A percentile compares a stretch with the other conserved stretches of the same genome.
phyloP scores from a whole-genome alignment of 2,797 vertebrate species.

The Rhinatrema bivittatum region DNA sequence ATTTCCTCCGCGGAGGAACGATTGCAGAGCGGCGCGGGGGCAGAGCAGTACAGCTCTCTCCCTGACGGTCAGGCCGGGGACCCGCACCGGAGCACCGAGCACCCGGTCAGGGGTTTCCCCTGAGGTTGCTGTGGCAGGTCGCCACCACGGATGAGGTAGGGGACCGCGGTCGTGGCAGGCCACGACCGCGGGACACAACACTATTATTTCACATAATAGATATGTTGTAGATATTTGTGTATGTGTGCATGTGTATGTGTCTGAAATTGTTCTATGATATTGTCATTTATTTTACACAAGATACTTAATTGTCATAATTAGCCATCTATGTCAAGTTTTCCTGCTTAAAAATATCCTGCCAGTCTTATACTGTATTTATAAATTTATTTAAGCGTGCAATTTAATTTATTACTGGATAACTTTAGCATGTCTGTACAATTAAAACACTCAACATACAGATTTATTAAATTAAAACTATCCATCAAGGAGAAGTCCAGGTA shows the following conservation, averaged over 20 bases:
- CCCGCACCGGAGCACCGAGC: no score
- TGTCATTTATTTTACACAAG: conserved; percentile 59
- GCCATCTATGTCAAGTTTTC: conserved; percentile 47
- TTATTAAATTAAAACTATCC: conserved; percentile 81
- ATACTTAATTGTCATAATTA: conserved; percentile 71
- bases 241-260: no score
- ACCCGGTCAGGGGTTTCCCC: no score
- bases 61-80: no score
- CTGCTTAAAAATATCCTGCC: conserved; percentile 60
- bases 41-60: no score
- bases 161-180: no score
- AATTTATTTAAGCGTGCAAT: conserved; percentile 67
- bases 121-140: no score
- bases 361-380: conserved; percentile 66
- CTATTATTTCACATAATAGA: conserved; percentile 44
- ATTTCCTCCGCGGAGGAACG: no score
- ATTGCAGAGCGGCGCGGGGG: no score
- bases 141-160: no score
- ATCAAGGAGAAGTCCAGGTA: conserved; percentile 72
- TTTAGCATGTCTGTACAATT: conserved; percentile 70
- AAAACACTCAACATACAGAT: conserved; percentile 74
- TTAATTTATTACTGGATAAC: conserved; percentile 68
- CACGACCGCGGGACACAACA: no score
- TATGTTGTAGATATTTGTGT: no score
- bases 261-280: conserved; percentile 51